These are phyloP conservation scores for Camponotus fellah DNA, from an alignment of 2,888 invertebrate species.

Conservation along the genomic window DNA sequence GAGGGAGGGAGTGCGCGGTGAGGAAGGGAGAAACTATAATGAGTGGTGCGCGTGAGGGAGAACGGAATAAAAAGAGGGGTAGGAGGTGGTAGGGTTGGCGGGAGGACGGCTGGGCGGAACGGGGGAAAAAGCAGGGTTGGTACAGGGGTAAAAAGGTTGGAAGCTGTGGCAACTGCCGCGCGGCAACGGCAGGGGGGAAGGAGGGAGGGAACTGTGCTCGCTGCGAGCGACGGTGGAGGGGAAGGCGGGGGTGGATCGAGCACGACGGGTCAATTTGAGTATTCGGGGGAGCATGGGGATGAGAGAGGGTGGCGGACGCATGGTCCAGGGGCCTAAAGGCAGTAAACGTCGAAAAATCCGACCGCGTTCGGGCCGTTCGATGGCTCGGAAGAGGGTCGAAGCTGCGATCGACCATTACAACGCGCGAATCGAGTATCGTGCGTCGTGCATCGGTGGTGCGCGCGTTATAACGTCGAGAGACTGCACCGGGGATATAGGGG, in stretches of 20 bases:
- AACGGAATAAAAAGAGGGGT: constrained; percentile 73
- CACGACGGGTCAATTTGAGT: constrained; percentile 79
- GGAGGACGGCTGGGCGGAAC: constrained; percentile 69
- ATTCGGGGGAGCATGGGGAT: constrained; percentile 63
- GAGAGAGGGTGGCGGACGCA: constrained; percentile 50
- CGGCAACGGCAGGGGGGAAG: constrained; percentile 33
- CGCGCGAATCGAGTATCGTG: constrained; percentile 61
- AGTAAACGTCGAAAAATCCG: constrained; percentile 79
- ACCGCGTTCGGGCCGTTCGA: constrained; percentile 70
- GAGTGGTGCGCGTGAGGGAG: constrained; percentile 78
- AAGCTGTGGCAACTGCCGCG: constrained; percentile 79
- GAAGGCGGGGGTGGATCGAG: constrained; percentile 71
- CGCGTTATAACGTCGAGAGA: constrained; percentile 54
- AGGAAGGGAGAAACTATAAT: constrained; percentile 79
- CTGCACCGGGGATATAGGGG: constrained; percentile 53
- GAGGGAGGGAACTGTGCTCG: constrained; percentile 32
- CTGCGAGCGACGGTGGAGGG: constrained; percentile 43
- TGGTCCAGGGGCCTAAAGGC: constrained; percentile 74
- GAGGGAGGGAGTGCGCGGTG: constrained; percentile 57
- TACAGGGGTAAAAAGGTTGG: constrained; percentile 82
- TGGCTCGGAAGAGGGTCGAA: constrained; percentile 68
- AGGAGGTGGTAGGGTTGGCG: constrained; percentile 62
- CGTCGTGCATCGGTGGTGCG: constrained; percentile 54
- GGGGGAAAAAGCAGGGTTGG: constrained; percentile 74
- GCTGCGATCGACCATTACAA: constrained; percentile 59